Conservation (phyloP, 2,888 invertebrate species). For the Heliothis peltigera region DNA sequence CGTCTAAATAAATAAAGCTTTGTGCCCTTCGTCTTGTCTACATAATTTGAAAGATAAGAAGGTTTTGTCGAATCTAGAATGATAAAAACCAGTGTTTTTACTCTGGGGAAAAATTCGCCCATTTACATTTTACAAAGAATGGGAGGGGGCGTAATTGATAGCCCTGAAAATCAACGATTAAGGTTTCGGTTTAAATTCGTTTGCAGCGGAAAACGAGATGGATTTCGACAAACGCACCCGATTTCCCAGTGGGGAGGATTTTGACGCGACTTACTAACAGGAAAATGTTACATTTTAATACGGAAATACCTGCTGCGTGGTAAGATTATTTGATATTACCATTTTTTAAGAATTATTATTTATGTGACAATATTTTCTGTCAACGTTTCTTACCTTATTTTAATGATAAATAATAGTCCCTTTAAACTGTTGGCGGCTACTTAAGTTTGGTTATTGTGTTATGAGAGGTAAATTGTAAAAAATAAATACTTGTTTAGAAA, state of each 20-base stretch:
- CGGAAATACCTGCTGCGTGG: slow-evolving; percentile 11
- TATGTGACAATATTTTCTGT: neutral
- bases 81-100: slow-evolving; percentile 19
- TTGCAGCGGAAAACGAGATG: slow-evolving; percentile 58
- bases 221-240: slow-evolving; percentile 44
- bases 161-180: slow-evolving; percentile 63
- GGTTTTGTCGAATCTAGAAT: slow-evolving; percentile 22
- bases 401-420: too few relatives aligned
- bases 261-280: slow-evolving; percentile 33
- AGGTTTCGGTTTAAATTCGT: slow-evolving; percentile 62
- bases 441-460: too few relatives aligned
- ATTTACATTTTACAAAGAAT: slow-evolving; percentile 69
- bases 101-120: slow-evolving; percentile 22
- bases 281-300: slow-evolving; percentile 24
- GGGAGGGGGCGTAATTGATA: slow-evolving; percentile 68
- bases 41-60: slow-evolving; percentile 37
- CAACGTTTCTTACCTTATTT: too few relatives aligned
- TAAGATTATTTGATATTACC: slow-evolving; percentile 28
- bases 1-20: slow-evolving; percentile 36
- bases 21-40: slow-evolving; percentile 23
- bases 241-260: slow-evolving; percentile 44
- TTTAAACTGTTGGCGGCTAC: too few relatives aligned
- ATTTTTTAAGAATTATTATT: slow-evolving; percentile 4
- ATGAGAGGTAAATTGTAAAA: too few relatives aligned
- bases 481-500: too few relatives aligned